These are phyloP conservation scores for Echeneis naucrates DNA, from an alignment of 2,797 vertebrate species.

Conservation along the genomic window DNA sequence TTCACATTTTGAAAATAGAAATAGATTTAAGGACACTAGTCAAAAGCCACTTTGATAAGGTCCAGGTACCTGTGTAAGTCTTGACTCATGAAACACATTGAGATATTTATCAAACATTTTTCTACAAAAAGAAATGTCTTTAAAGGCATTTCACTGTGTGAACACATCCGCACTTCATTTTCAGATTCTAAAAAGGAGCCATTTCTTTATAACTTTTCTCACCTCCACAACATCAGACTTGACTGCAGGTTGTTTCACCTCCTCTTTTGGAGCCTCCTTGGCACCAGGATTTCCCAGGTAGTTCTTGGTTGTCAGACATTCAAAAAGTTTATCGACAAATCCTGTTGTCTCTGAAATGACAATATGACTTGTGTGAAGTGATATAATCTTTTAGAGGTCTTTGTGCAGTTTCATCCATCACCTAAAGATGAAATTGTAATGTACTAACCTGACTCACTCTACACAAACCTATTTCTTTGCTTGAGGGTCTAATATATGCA, in stretches of 20 bases:
- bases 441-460: slow-evolving; percentile 5
- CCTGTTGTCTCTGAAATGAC: slow-evolving; percentile 92
- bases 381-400: background rate
- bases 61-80: background rate
- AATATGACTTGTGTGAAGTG: background rate
- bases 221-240: slow-evolving; percentile 92
- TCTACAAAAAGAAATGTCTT: background rate
- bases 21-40: background rate
- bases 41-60: background rate
- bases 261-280: slow-evolving; percentile 90
- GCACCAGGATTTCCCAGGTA: slow-evolving; percentile 88
- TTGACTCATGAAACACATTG: background rate
- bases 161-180: background rate
- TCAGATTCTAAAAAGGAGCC: background rate
- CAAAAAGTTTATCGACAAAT: slow-evolving; percentile 99
- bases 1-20: slow-evolving; percentile 1
- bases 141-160: background rate
- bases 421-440: slow-evolving; percentile 1
- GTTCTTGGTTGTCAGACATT: slow-evolving; percentile 95
- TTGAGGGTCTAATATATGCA: background rate
- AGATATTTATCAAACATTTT: background rate
- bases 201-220: slow-evolving; percentile 10
- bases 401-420: background rate
- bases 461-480: background rate
- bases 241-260: slow-evolving; percentile 84